These are phyloP conservation scores for Hirudinaria manillensis DNA, from an alignment of 2,888 invertebrate species.

Conservation along the genomic window DNA sequence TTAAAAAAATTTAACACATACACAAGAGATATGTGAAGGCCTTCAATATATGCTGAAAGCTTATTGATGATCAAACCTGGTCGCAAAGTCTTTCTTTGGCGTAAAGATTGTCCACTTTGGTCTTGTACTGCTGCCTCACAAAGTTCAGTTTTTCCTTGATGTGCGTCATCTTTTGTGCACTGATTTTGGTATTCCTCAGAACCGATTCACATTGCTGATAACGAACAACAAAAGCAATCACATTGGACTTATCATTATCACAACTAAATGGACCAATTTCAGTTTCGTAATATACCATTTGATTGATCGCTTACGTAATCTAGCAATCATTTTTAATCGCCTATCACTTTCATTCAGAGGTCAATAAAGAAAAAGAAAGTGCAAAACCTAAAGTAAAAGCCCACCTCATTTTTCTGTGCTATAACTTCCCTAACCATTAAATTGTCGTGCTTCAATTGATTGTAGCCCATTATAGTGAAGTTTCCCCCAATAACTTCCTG, in stretches of 20 bases:
- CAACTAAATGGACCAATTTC: not conserved
- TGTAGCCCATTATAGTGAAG: slow-evolving; percentile 28
- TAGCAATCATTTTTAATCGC: no score
- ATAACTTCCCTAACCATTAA: slow-evolving; percentile 17
- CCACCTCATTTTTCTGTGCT: slow-evolving; percentile 20
- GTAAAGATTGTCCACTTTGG: slow-evolving; percentile 8
- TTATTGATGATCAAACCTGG: not conserved
- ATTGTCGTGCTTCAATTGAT: slow-evolving; percentile 29
- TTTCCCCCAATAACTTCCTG: slow-evolving; percentile 27
- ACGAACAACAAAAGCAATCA: not conserved
- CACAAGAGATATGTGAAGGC: no score
- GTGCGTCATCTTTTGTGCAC: slow-evolving; percentile 27
- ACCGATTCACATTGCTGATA: slow-evolving; percentile 24
- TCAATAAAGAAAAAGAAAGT: not conserved
- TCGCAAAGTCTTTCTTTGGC: slow-evolving; percentile 23
- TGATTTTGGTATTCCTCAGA: slow-evolving; percentile 23
- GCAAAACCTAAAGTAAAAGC: not conserved
- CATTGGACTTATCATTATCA: not conserved
- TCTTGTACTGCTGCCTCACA: slow-evolving; percentile 16
- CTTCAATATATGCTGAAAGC: no score
- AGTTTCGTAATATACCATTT: not conserved
- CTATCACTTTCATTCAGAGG: no score
- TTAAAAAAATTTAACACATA: no score
- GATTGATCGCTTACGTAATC: not conserved
- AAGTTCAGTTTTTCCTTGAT: slow-evolving; percentile 28